Evolutionary conservation across 2,888 invertebrate genomes (phyloP).

Genomic region (Lagria hirta): DNA sequence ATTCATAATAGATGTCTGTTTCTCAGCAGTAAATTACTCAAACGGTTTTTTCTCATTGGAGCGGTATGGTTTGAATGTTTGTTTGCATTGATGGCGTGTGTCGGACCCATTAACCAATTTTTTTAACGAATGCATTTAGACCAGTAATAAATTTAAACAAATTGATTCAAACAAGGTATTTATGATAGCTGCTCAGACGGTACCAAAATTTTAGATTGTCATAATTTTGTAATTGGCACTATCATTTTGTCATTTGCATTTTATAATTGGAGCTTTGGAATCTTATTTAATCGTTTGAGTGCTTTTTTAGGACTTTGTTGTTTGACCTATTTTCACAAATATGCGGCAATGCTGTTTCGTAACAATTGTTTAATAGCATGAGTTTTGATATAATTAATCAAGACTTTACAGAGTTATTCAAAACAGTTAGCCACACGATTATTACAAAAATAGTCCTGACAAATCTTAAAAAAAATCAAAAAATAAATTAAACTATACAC

Average conservation of each 20-base stretch:
- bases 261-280: slow-evolving; percentile 7
- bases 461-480: no score
- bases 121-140: slow-evolving; percentile 15
- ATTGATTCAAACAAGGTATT: slow-evolving; percentile 9
- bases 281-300: no score
- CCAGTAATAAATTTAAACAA: slow-evolving; percentile 7
- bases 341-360: no score
- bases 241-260: slow-evolving; percentile 5
- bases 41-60: slow-evolving; percentile 9
- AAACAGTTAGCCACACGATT: no score
- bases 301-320: no score
- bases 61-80: no score
- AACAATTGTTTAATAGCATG: no score
- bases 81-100: slow-evolving; percentile 16
- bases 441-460: no score
- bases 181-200: slow-evolving; percentile 3
- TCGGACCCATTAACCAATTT: slow-evolving; percentile 19
- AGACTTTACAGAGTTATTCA: no score
- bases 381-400: no score
- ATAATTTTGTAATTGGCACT: slow-evolving; percentile 10
- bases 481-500: no score
- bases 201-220: slow-evolving; percentile 6
- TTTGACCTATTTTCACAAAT: no score
- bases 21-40: slow-evolving; percentile 14
- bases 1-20: slow-evolving; percentile 10